These are phyloP conservation scores for Drosophila rhopaloa DNA, from an alignment of 1,140 invertebrate species.

Conservation along the genomic window DNA sequence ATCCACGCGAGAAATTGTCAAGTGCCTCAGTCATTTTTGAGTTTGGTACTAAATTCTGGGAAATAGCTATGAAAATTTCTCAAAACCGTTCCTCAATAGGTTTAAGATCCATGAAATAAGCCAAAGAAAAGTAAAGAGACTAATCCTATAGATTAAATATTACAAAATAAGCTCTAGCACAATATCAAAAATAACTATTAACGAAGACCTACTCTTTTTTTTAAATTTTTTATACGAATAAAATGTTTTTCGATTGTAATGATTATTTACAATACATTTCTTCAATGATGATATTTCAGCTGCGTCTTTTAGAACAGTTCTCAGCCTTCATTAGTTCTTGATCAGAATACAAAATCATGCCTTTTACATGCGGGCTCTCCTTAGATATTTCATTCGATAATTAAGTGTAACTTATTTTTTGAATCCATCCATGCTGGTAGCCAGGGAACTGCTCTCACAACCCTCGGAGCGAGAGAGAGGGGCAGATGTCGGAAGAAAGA, in stretches of 20 bases:
- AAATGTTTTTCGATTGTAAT: slow-evolving; percentile 1
- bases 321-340: slow-evolving; percentile 41
- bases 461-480: slow-evolving; percentile 28
- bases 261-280: not conserved
- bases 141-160: too few relatives aligned
- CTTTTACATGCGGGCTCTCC: slow-evolving; percentile 20
- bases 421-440: slow-evolving; percentile 26
- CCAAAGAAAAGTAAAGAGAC: too few relatives aligned
- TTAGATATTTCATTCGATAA: slow-evolving; percentile 40
- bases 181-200: too few relatives aligned
- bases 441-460: slow-evolving; percentile 15
- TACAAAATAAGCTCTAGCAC: too few relatives aligned
- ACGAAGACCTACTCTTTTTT: too few relatives aligned
- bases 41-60: too few relatives aligned
- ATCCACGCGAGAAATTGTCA: not conserved
- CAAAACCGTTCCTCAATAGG: too few relatives aligned
- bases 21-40: not conserved
- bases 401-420: slow-evolving; percentile 35
- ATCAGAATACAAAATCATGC: slow-evolving; percentile 22
- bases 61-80: too few relatives aligned
- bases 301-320: slow-evolving; percentile 19
- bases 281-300: slow-evolving; percentile 15
- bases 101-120: too few relatives aligned
- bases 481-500: slow-evolving; percentile 2
- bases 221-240: too few relatives aligned